Evolutionary conservation across 2,797 vertebrate genomes (phyloP).

Genomic region (Carapus acus): DNA sequence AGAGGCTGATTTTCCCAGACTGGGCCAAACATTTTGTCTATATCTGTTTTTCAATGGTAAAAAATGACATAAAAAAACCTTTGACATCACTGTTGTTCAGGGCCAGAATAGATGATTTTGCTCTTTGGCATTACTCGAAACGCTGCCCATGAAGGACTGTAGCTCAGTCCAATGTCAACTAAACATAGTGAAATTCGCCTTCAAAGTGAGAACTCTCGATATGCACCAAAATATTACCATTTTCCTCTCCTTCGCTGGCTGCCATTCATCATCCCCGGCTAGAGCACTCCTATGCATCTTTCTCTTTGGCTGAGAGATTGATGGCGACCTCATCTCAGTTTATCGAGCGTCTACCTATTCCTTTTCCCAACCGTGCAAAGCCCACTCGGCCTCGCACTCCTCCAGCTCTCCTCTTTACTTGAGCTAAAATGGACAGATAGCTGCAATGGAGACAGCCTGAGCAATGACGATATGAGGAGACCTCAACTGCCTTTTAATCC

Average conservation of each 20-base stretch:
- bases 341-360: conserved; percentile 51
- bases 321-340: conserved; percentile 60
- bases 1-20: conserved; percentile 40
- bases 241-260: conserved; percentile 35
- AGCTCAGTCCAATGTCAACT: conserved; percentile 16
- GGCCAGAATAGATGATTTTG: conserved; percentile 7
- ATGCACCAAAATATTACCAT: conserved; percentile 51
- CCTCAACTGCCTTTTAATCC: conserved; percentile 30
- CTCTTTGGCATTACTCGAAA: too few relatives aligned
- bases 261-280: conserved; percentile 56
- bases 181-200: conserved; percentile 33
- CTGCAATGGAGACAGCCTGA: conserved; percentile 27
- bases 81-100: conserved; percentile 4
- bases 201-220: conserved; percentile 23
- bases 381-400: conserved; percentile 23
- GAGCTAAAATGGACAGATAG: conserved; percentile 33
- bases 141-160: too few relatives aligned
- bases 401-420: conserved; percentile 18
- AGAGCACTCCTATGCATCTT: conserved; percentile 37
- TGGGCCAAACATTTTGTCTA: not conserved
- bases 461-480: conserved; percentile 26
- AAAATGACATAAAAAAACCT: conserved; percentile 6
- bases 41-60: too few relatives aligned
- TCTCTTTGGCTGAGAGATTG: conserved; percentile 55
- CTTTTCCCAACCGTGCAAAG: conserved; percentile 35